These are phyloP conservation scores for Holothuria leucospilota DNA, from an alignment of 53 echinoderm and acorn worm species.

Conservation along the genomic window DNA sequence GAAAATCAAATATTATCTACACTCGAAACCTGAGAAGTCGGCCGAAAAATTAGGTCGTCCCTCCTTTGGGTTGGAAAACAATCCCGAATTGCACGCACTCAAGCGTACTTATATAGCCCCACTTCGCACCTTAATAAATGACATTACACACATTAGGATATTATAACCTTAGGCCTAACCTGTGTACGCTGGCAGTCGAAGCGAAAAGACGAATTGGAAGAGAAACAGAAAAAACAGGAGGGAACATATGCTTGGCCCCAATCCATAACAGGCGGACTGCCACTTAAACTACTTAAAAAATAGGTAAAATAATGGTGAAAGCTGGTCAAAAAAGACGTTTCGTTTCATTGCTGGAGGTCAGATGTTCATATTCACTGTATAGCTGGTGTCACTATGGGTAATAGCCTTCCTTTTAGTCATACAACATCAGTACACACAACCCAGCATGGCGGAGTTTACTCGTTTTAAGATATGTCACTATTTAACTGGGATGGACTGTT, in stretches of 20 bases:
- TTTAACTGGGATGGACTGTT: no score
- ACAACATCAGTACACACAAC: no score
- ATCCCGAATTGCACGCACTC: conserved; percentile 18
- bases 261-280: conserved; percentile 3
- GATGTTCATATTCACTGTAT: no score
- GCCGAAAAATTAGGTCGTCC: conserved; percentile 34
- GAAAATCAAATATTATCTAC: conserved; percentile 38
- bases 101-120: conserved; percentile 22
- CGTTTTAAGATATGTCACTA: no score
- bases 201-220: neutral
- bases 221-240: neutral
- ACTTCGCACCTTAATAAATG: conserved; percentile 34
- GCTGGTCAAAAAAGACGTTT: no score
- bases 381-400: no score
- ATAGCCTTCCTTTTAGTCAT: no score
- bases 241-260: conserved; percentile 34
- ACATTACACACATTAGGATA: conserved; percentile 40
- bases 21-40: conserved; percentile 29
- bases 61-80: conserved; percentile 33
- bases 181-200: conserved; percentile 9
- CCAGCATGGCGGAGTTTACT: no score
- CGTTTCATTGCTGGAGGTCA: no score
- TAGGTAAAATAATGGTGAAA: no score
- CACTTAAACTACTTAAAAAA: conserved; percentile 21
- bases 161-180: conserved; percentile 42